Evolutionary conservation across 2,888 invertebrate species (phyloP), one percentile per base, ranked within the genome.

Genomic region (Caenorhabditis sp.): DNA sequence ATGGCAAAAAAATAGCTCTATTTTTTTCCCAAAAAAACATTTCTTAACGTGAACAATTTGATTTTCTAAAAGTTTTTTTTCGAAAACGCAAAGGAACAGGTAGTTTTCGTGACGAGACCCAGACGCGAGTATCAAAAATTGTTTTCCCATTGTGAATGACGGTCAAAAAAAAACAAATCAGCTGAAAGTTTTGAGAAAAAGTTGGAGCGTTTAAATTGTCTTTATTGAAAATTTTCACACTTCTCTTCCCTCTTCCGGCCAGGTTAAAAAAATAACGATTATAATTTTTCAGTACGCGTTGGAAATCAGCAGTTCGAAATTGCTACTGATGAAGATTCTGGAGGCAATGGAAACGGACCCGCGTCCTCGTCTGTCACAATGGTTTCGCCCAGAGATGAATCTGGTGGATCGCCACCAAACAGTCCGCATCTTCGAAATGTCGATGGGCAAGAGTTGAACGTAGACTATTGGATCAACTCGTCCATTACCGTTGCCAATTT

Each of bases 391-490:
- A 55, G 69, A 62, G 67, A 75, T 54, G 69, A 66, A 43, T 19
- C 27, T 0, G 69, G 67, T 3, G 67, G 62, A 1, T 77, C 77
- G 0, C 77, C 77, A 8, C 77, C 77, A 19, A 70, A 77, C 51
- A 64, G 64, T 23, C 77, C 77, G 1, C 68, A 71, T 17, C 61
- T 72, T 23, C 19, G 66, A 19, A 70, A 68, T 24, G 66, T 69
- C 1, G 82, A 80, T 50, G 78, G 75, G 8, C 71, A 77, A 26
- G 85, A 85, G 53, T 71, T 85, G 6, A 82, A 81, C 27, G 71
- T 85, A 55, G 85, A 85, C 55, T 85, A 85, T 69, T 86, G 85
- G 85, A 79, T 83, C 12, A 75, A 62, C 37, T 68, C 27, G 21
- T 31, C 65, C 19, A 51, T 51, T 1, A 36, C 37, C 1, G 43